Conservation (phyloP, 2,888 invertebrate species). For the Ditula angustiorana region DNA sequence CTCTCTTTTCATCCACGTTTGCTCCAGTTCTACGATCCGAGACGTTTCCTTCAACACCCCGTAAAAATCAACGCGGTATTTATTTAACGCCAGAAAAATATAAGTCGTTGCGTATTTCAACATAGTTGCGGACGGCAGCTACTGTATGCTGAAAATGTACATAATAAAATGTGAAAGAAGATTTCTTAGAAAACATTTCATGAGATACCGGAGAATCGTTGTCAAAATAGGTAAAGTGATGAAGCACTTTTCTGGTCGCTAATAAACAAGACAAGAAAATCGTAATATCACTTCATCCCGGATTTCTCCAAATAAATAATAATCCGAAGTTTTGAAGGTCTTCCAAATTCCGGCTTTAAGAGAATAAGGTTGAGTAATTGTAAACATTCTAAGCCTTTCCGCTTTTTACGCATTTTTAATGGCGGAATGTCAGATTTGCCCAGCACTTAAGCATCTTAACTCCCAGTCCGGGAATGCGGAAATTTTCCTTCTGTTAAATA, state of each 20-base stretch:
- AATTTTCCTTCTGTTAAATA: background rate
- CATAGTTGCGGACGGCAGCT: background rate
- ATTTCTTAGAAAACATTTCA: no score
- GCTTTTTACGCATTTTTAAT: conserved; percentile 6
- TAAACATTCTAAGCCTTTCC: conserved; percentile 4
- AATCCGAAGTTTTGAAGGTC: background rate
- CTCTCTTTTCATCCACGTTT: background rate
- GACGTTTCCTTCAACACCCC: background rate
- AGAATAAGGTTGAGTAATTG: conserved; percentile 1
- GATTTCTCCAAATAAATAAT: background rate
- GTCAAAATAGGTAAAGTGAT: background rate
- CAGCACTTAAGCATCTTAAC: conserved; percentile 6
- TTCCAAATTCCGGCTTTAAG: background rate
- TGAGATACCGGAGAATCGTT: background rate
- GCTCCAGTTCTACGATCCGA: background rate
- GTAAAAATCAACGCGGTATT: background rate
- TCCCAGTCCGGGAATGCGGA: background rate
- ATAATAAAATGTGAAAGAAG: no score
- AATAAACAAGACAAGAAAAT: background rate
- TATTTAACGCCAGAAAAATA: background rate
- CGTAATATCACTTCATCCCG: background rate
- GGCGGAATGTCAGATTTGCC: conserved; percentile 6
- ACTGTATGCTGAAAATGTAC: no score
- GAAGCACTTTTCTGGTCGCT: background rate
- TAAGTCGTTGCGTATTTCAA: background rate